These are phyloP conservation scores for Zaprionus lachaisei DNA, from an alignment of 1,140 invertebrate species.

Conservation along the genomic window DNA sequence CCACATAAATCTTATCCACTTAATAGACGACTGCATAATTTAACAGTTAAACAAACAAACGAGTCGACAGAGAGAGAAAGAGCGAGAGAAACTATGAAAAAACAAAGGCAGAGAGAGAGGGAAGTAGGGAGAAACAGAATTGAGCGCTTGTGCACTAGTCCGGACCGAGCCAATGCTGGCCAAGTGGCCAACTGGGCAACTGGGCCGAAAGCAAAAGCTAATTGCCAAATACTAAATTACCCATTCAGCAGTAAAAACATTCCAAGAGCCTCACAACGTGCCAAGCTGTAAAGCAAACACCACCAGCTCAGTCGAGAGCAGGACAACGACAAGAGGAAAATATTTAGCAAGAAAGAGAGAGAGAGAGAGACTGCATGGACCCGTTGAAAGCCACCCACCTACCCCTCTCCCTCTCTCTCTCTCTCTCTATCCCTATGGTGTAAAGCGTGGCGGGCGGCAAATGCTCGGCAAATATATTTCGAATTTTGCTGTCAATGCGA, in stretches of 20 bases:
- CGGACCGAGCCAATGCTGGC: conserved; percentile 13
- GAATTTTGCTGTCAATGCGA: conserved; percentile 81
- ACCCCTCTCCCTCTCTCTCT: background rate
- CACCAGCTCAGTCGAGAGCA: conserved; percentile 12
- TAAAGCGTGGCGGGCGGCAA: conserved; percentile 64
- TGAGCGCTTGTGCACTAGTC: background rate
- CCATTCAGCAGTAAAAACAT: conserved; percentile 82
- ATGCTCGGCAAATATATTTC: conserved; percentile 76
- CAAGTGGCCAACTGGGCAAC: conserved; percentile 31
- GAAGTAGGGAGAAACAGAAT: conserved; percentile 10
- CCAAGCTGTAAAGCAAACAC: conserved; percentile 56
- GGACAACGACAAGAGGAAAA: conserved; percentile 17
- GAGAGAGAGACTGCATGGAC: background rate
- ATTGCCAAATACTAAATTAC: conserved; percentile 83
- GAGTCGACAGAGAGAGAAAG: conserved; percentile 30
- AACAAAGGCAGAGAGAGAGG: conserved; percentile 9
- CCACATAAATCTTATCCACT: conserved; percentile 76
- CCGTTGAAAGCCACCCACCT: conserved; percentile 52
- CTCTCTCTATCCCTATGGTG: conserved; percentile 44
- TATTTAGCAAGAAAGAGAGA: background rate
- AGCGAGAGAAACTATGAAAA: conserved; percentile 6
- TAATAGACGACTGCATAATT: conserved; percentile 83
- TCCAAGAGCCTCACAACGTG: conserved; percentile 54
- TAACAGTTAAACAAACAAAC: conserved; percentile 80
- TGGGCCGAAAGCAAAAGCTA: conserved; percentile 76